Evolutionary conservation across 2,113 vertebrate genomes (phyloP).

Genomic region (Aldabrachelys gigantea): DNA sequence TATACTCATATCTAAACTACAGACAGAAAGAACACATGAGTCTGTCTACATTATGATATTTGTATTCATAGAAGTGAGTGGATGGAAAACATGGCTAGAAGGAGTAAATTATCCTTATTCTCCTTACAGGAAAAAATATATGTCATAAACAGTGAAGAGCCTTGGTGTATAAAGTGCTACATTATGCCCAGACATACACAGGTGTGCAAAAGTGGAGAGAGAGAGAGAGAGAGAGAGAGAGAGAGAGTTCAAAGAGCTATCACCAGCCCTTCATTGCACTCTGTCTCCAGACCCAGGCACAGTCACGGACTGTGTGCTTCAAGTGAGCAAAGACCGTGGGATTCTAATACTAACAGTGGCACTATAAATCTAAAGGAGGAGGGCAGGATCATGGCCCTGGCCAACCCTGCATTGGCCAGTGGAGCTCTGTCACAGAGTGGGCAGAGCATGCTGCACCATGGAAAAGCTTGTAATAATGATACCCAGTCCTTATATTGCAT

Average conservation of each 20-base stretch:
- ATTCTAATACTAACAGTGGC: neutral
- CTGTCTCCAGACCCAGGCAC: neutral
- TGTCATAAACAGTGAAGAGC: neutral
- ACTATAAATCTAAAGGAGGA: neutral
- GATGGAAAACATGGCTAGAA: neutral
- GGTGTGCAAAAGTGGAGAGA: neutral
- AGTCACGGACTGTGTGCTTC: neutral
- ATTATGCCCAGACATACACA: neutral
- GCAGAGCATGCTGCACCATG: neutral
- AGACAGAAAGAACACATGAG: neutral
- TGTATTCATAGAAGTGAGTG: neutral
- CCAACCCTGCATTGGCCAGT: neutral
- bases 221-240: too few species aligned
- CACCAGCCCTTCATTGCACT: neutral
- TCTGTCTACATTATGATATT: neutral
- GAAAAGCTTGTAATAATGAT: neutral
- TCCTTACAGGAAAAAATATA: neutral
- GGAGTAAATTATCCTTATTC: neutral
- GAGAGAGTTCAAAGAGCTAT: neutral
- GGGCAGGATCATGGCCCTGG: neutral
- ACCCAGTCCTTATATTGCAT: neutral
- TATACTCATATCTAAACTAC: neutral
- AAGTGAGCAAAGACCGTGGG: fast-evolving
- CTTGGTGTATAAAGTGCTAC: fast-evolving
- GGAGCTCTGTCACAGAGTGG: neutral